phyloP scores from a whole-genome alignment of 2,113 vertebrate genomes.

The Murina feae region DNA sequence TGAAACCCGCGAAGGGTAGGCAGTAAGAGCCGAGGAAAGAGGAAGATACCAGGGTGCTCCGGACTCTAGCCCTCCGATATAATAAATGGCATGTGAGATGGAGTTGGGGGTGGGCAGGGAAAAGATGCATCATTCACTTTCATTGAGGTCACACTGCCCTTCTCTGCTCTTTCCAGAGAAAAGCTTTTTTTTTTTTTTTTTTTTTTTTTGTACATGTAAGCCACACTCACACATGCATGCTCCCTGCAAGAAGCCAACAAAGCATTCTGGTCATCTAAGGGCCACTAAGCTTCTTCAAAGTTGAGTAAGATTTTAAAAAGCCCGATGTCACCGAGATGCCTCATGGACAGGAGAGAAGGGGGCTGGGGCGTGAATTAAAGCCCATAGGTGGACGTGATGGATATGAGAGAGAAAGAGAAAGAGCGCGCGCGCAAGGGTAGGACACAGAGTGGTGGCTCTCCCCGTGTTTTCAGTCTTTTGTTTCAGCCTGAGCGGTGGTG shows the following conservation, averaged over 20 bases:
- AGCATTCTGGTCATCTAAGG: conserved; percentile 64
- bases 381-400: conserved; percentile 44
- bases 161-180: conserved; percentile 64
- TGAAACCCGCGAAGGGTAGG: conserved; percentile 37
- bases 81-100: conserved; percentile 63
- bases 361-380: conserved; percentile 41
- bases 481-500: conserved; percentile 60
- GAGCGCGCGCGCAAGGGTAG: background rate
- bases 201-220: conserved; percentile 47
- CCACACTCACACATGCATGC: conserved; percentile 53
- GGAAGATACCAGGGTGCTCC: conserved; percentile 13
- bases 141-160: conserved; percentile 61
- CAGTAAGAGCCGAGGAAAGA: conserved; percentile 21
- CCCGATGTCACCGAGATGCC: conserved; percentile 40
- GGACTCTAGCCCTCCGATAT: conserved; percentile 47
- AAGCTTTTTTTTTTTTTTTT: conserved; percentile 9
- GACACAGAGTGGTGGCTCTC: conserved; percentile 19
- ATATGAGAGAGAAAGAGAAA: background rate
- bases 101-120: conserved; percentile 18
- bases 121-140: conserved; percentile 71
- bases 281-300: conserved; percentile 74
- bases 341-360: conserved; percentile 62
- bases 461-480: conserved; percentile 54
- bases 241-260: conserved; percentile 56
- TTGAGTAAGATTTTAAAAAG: conserved; percentile 76